Evolutionary conservation across 2,113 vertebrate species (phyloP).

Genomic region (Aleadryas rufinucha): DNA sequence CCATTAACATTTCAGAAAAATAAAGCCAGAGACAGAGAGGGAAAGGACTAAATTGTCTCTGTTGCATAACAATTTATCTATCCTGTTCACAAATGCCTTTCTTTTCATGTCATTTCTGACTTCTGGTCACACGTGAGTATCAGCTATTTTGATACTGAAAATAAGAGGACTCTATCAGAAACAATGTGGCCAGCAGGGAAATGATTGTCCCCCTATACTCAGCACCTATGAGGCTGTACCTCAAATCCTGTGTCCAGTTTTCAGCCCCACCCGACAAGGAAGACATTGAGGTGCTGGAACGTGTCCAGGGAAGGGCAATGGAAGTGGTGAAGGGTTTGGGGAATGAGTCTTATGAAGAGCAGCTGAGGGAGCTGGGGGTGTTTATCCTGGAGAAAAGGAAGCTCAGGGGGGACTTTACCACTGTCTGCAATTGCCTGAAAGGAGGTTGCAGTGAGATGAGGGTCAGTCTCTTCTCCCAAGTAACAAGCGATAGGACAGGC

Average conservation of each 20-base stretch:
- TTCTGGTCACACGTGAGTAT: not conserved
- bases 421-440: not conserved
- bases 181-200: not conserved
- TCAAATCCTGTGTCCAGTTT: not conserved
- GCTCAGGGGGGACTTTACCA: accelerated
- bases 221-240: not conserved
- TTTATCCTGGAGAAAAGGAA: not conserved
- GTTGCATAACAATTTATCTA: not conserved
- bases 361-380: not conserved
- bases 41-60: not conserved
- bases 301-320: accelerated
- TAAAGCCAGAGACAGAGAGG: not conserved
- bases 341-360: not conserved
- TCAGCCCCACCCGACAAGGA: not conserved
- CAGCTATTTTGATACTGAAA: not conserved
- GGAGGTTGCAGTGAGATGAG: not conserved
- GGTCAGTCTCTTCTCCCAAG: not conserved
- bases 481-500: not conserved
- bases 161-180: not conserved
- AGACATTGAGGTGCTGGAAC: not conserved
- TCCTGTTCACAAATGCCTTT: not conserved
- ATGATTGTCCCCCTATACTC: accelerated
- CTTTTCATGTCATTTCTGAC: not conserved
- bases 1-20: not conserved
- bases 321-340: not conserved